Evolutionary conservation across 2,888 invertebrate species (phyloP).

Genomic region (Tipula unca): DNA sequence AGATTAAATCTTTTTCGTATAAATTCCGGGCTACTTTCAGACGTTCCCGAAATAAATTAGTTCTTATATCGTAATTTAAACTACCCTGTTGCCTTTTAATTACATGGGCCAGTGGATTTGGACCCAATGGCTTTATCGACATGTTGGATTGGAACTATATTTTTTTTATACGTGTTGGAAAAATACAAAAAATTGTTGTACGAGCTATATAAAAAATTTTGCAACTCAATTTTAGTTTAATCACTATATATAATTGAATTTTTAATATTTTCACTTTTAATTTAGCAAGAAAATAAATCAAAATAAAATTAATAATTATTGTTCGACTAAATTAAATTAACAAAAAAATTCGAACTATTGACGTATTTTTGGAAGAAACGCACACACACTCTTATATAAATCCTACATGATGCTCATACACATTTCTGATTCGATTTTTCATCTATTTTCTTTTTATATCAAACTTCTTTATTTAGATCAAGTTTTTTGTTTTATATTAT

Average conservation of each 20-base stretch:
- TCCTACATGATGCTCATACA: not conserved
- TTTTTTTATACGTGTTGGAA: not conserved
- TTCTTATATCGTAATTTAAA: conserved; percentile 30
- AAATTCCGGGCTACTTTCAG: conserved; percentile 63
- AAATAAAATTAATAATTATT: not conserved
- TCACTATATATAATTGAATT: not conserved
- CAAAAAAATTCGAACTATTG: not conserved
- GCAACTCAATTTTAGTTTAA: not conserved
- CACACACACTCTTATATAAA: not conserved
- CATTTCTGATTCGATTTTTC: not conserved
- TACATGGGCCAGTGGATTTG: conserved; percentile 52
- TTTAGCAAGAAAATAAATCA: not conserved
- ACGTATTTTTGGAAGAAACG: not conserved
- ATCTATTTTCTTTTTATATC: not conserved
- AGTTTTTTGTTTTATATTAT: not conserved
- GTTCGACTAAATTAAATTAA: not conserved
- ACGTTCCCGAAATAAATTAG: conserved; percentile 44
- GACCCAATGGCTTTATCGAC: conserved; percentile 14
- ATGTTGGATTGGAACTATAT: not conserved
- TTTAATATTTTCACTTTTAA: not conserved
- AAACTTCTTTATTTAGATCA: not conserved
- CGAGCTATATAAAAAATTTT: not conserved
- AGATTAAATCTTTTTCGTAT: conserved; percentile 72
- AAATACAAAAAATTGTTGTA: not conserved
- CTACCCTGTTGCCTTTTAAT: conserved; percentile 54